Conservation (phyloP, 1,140 invertebrate genomes). For the Apocrypta bakeri region DNA sequence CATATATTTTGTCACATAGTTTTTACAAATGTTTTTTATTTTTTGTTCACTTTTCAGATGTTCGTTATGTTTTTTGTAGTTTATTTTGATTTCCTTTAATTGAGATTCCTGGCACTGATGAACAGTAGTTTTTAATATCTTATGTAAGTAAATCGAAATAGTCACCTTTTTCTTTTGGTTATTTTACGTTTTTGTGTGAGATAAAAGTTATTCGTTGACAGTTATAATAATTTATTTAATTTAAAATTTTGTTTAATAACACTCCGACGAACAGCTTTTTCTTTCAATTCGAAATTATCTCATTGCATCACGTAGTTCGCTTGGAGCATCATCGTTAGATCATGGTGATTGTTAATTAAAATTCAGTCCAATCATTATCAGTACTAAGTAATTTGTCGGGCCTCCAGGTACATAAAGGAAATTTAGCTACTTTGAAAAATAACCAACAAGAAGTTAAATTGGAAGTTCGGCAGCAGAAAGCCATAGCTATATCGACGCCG, state of each 20-base stretch:
- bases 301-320: slow-evolving; percentile 21
- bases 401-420: slow-evolving; percentile 73
- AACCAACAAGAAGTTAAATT: slow-evolving; percentile 67
- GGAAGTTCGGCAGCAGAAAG: slow-evolving; percentile 65
- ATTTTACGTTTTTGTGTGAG: slow-evolving; percentile 4
- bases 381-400: slow-evolving; percentile 60
- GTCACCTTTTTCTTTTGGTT: slow-evolving; percentile 2
- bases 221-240: background rate
- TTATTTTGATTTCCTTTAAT: slow-evolving; percentile 58
- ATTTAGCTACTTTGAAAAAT: slow-evolving; percentile 69
- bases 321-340: slow-evolving; percentile 31
- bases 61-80: slow-evolving; percentile 64
- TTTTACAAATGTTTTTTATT: slow-evolving; percentile 35
- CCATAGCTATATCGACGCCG: slow-evolving; percentile 62
- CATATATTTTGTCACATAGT: slow-evolving; percentile 36
- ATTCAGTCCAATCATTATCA: slow-evolving; percentile 17
- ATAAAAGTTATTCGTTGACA: slow-evolving; percentile 14
- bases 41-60: slow-evolving; percentile 64
- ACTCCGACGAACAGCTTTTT: slow-evolving; percentile 19
- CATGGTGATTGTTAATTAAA: slow-evolving; percentile 21
- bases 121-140: slow-evolving; percentile 43
- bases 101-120: slow-evolving; percentile 59
- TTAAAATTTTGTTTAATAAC: background rate
- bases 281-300: slow-evolving; percentile 9
- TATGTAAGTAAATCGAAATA: slow-evolving; percentile 49